Conservation (phyloP, 2,113 vertebrate species). For the Quiscalus mexicanus region DNA sequence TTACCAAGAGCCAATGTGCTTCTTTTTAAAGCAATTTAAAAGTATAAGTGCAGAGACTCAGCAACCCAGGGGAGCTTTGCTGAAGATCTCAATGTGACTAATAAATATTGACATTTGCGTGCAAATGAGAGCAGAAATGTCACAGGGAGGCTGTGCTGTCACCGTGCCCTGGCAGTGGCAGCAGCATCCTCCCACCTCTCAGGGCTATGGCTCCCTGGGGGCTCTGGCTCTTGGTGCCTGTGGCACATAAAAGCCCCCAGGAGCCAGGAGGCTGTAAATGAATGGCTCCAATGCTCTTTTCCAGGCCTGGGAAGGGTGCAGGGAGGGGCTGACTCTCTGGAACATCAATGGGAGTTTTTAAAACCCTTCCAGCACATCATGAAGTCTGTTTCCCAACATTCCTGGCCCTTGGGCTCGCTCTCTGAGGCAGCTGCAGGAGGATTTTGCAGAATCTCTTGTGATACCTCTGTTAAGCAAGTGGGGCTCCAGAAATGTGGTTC, state of each 20-base stretch:
- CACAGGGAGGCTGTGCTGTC: conserved; percentile 16
- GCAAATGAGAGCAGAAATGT: conserved; percentile 44
- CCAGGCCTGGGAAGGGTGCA: not conserved
- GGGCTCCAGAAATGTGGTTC: not conserved
- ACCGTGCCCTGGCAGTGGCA: not conserved
- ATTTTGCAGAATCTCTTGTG: not conserved
- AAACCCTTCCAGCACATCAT: fast-evolving
- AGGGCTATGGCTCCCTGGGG: not conserved
- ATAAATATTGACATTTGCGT: conserved; percentile 63
- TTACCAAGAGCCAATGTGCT: not conserved
- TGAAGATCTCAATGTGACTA: conserved; percentile 20
- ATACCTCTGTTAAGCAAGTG: not conserved
- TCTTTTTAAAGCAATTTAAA: not conserved
- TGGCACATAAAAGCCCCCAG: not conserved
- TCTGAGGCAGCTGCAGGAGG: not conserved
- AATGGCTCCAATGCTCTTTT: not conserved
- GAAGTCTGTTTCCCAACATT: not conserved
- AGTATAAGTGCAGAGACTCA: not conserved
- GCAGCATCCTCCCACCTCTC: not conserved
- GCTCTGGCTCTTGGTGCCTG: not conserved
- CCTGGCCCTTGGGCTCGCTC: not conserved
- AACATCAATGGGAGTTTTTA: not conserved
- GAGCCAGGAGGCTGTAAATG: not conserved
- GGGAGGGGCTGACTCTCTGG: not conserved
- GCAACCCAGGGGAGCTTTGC: not conserved